phyloP scores from a whole-genome alignment of 2,113 vertebrate species.

The Sciurus niger region DNA sequence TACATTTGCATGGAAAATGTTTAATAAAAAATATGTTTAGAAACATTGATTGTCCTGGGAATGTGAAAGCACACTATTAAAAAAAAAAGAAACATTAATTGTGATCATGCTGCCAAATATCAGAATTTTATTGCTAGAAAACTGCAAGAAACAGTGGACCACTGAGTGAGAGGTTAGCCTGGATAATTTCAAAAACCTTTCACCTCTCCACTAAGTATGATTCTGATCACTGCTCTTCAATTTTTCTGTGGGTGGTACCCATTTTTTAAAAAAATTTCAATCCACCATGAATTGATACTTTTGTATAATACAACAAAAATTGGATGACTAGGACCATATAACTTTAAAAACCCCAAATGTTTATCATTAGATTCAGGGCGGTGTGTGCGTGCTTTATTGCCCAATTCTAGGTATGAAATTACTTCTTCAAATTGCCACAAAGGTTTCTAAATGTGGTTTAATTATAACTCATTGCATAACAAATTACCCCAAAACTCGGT shows the following conservation, averaged over 20 bases:
- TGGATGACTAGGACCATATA: background rate
- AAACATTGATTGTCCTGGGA: background rate
- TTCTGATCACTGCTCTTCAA: conserved; percentile 45
- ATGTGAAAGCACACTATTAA: no score
- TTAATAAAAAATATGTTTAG: background rate
- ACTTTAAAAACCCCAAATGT: conserved; percentile 14
- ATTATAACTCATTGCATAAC: conserved; percentile 20
- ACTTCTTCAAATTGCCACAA: background rate
- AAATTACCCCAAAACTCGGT: background rate
- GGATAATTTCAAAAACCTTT: conserved; percentile 41
- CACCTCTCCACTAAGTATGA: background rate
- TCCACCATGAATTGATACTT: background rate
- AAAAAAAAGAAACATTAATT: background rate
- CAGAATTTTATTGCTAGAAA: conserved; percentile 54
- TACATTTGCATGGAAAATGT: background rate
- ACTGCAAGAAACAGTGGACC: background rate
- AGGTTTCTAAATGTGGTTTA: conserved; percentile 48
- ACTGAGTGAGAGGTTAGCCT: background rate
- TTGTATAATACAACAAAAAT: conserved; percentile 43
- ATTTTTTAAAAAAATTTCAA: background rate
- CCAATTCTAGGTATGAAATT: conserved; percentile 30
- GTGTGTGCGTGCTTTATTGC: no score
- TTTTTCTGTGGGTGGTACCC: background rate
- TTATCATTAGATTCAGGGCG: conserved; percentile 2
- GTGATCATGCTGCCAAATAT: conserved; percentile 1